These are phyloP conservation scores for Olivierus martensii DNA, from an alignment of 1,140 invertebrate species.

Conservation along the genomic window DNA sequence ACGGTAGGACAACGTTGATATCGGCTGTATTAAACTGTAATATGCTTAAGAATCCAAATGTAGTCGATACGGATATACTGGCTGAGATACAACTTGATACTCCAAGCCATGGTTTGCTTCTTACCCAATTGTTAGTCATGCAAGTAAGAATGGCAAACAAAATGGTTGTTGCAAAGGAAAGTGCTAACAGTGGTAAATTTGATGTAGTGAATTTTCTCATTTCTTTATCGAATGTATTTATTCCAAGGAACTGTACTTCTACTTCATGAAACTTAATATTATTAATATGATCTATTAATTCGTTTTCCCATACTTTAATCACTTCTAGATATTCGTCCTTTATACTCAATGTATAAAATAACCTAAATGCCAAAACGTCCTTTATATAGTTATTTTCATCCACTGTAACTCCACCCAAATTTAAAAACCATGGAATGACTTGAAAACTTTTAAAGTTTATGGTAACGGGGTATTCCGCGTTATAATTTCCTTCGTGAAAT, in stretches of 20 bases:
- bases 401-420: constrained; percentile 62
- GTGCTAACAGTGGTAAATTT: constrained; percentile 70
- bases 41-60: constrained; percentile 81
- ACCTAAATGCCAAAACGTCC: constrained; percentile 61
- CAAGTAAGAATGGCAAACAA: constrained; percentile 51
- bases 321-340: constrained; percentile 59
- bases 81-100: constrained; percentile 79
- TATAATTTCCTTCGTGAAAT: constrained; percentile 52
- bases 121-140: constrained; percentile 68
- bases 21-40: constrained; percentile 81
- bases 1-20: constrained; percentile 86
- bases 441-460: constrained; percentile 73
- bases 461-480: constrained; percentile 75
- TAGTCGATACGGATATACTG: constrained; percentile 68
- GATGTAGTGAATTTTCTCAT: constrained; percentile 74
- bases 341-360: constrained; percentile 74
- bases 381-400: constrained; percentile 52
- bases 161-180: constrained; percentile 52
- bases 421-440: constrained; percentile 64
- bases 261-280: constrained; percentile 65
- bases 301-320: constrained; percentile 74
- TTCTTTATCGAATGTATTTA: constrained; percentile 69
- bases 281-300: constrained; percentile 56
- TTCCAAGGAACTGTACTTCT: constrained; percentile 63
- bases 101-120: constrained; percentile 79